These are phyloP conservation scores for Phortica okadai DNA, from an alignment of 2,888 invertebrate genomes.

Conservation along the genomic window DNA sequence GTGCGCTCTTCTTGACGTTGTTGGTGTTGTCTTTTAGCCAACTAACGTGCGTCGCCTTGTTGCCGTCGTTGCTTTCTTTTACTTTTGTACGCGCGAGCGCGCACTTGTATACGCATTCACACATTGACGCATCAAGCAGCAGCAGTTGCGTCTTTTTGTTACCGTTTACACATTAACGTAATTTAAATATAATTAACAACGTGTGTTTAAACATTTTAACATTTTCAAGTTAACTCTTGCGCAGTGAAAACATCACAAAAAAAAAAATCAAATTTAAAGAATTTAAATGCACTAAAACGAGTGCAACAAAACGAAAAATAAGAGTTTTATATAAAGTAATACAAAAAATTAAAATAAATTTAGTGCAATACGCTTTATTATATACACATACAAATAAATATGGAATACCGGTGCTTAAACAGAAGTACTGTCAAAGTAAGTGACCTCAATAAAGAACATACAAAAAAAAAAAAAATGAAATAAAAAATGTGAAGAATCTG, in stretches of 20 bases:
- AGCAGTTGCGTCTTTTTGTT: too few species aligned
- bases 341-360: not conserved
- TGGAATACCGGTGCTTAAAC: conserved; percentile 77
- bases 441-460: conserved; percentile 72
- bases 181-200: too few species aligned
- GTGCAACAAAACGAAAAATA: not conserved
- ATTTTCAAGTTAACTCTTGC: too few species aligned
- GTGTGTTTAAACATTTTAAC: too few species aligned
- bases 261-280: conserved; percentile 36
- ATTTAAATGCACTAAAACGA: too few species aligned
- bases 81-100: not conserved
- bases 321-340: not conserved
- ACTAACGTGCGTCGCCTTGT: not conserved
- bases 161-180: too few species aligned
- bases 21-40: conserved; percentile 16
- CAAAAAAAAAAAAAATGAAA: conserved; percentile 24
- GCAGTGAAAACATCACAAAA: conserved; percentile 1
- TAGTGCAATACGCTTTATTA: conserved; percentile 20
- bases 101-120: too few species aligned
- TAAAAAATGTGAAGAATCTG: conserved; percentile 32
- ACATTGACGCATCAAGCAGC: too few species aligned
- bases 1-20: conserved; percentile 24
- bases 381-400: conserved; percentile 58
- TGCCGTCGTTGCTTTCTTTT: conserved; percentile 10
- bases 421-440: conserved; percentile 76